Base-by-base conservation (phyloP, 2,888 invertebrate species). In the Epiperipatus broadwayi region DNA sequence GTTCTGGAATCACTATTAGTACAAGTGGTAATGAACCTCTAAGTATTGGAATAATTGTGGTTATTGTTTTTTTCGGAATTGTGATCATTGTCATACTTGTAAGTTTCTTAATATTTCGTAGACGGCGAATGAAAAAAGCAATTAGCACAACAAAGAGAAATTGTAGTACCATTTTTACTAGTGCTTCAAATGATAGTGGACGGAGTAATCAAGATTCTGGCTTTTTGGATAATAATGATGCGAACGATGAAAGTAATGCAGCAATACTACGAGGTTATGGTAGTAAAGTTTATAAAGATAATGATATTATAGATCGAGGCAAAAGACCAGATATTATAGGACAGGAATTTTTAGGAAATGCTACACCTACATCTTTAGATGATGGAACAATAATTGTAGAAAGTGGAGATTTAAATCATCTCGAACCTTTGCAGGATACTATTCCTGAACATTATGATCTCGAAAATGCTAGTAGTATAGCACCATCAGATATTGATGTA, bases 381-480 rank as follows among this genome's bases (percentile, higher is more conserved):
- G 53, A 53, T 41, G 52, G 52, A 5, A 52, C 53, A 33, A 51
- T 53, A 35, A 52, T 53, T 31, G 49, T 56, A 39, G 55, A 54
- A 35, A 50, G 51, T 41, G 53, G 50, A 3, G 52, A 50, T 39
- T n/a, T n/a, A n/a, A n/a, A n/a, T n/a, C n/a, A n/a, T n/a, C n/a
- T n/a, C n/a, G n/a, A n/a, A n/a, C n/a, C n/a, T n/a, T n/a, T n/a
- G n/a, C n/a, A n/a, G n/a, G n/a, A n/a, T n/a, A n/a, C n/a, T n/a
- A 67, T 75, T 44, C 83, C 85, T 0, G 87, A 89, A 56, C 85
- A 87, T 56, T 93, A 93, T 55, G 91, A 93, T 57, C 65, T 93
- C 44, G 93, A 93, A 63, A 91, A 91, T 60, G 89, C 91, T 2
- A 89, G 87, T 57, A 89, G 87, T 0, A 91, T 93, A 48, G 93